Conservation (phyloP, 2,888 invertebrate species). For the Ophion costatus region DNA sequence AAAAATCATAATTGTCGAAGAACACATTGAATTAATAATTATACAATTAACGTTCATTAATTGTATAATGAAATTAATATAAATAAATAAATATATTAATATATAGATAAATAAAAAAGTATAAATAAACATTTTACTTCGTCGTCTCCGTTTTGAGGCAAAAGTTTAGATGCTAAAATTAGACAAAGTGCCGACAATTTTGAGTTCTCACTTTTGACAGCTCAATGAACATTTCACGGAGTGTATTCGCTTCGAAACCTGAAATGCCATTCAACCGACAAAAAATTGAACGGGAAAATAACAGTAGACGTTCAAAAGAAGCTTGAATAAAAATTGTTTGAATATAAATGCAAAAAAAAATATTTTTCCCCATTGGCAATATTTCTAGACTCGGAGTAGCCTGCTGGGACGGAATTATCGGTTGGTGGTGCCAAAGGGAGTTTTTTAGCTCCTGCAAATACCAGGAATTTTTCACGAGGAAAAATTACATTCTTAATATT, state of each 20-base stretch:
- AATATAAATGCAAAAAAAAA: not conserved
- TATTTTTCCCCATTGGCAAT: not conserved
- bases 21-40: too few species aligned
- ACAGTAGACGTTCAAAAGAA: not conserved
- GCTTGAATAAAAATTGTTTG: not conserved
- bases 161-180: too few species aligned
- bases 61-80: too few species aligned
- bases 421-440: not conserved
- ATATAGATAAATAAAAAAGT: too few species aligned
- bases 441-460: not conserved
- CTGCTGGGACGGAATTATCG: slow-evolving; percentile 1
- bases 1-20: too few species aligned
- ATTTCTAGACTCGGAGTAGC: not conserved
- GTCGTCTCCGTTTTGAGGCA: too few species aligned
- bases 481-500: not conserved
- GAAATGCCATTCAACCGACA: not conserved
- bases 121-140: too few species aligned
- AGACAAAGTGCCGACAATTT: too few species aligned
- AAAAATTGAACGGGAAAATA: not conserved
- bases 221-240: too few species aligned
- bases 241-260: not conserved
- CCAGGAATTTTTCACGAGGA: not conserved
- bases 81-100: too few species aligned
- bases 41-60: too few species aligned
- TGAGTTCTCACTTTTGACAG: too few species aligned